Base-by-base conservation (phyloP, 2,113 vertebrate genomes). In the Spilogale gracilis region DNA sequence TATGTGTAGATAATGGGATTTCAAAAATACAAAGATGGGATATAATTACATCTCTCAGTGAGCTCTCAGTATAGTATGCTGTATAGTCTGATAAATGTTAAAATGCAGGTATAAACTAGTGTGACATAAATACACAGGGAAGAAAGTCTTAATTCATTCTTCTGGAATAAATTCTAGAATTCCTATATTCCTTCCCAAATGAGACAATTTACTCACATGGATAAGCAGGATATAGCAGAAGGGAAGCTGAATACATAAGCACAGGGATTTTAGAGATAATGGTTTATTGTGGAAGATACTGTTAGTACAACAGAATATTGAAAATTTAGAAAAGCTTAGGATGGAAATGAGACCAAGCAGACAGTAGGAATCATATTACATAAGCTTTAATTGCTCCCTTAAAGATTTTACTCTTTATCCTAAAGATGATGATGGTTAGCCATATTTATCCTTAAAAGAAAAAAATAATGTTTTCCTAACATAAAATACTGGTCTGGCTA, bases 81-180 rank as follows among this genome's bases (percentile, higher is more conserved):
- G 32, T 23, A 52, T 63, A 38, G 73, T 89, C 71, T 67, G 5
- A 50, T 93, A 90, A 84, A 45, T 90, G 17, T 58, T 78, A 54
- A 83, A 60, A 90, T 45, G 74, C 25, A 92, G 43, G 2, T 61
- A 69, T 45, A 76, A 67, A 20, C 6, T 54, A 0, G 13, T 48
- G 12, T 89, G 78, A 56, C 86, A 83, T 79, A 84, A 92, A 95
- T 45, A 50, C 11, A 91, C 60, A 74, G n/a, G 25, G 27, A 32
- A 89, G 65, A 92, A 83, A 96, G 76, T 11, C 11, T 60, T 60
- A 79, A 94, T 71, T 81, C n/a, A 91, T 87, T 87, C 27, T 86
- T 91, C 48, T 76, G 11, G 56, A 79, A 83, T 50, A 25, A 50
- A 50, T 50, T 78, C 74, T 78, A 50, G 25, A 78, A 50, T 14